Base-by-base conservation (phyloP, 2,888 invertebrate genomes). In the Chironomus tentans region DNA sequence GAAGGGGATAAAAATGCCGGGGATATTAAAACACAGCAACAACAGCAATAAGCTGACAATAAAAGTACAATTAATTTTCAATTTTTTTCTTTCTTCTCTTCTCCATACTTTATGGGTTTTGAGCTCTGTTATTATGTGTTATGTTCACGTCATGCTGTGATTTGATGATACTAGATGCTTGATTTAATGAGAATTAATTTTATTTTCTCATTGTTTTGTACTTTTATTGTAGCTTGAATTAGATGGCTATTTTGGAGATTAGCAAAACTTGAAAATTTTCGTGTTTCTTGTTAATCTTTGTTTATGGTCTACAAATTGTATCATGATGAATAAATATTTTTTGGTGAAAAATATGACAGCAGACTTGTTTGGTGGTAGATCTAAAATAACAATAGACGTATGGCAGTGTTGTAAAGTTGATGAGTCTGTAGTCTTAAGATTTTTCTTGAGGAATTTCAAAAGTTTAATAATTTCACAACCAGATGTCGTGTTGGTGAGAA, bases 1-100 rank as follows among this genome's bases (percentile, higher is more conserved):
- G 38, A 38, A 38, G 38, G 38, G 5, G 38, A 38, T 38, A 38
- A 38, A 38, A 38, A 38, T 38, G 38, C 38, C 38, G 15, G 56
- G 18, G 56, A 18, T n/a, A 56, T 56, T n/a, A 56, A n/a, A 18
- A 5, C 15, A 56, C 18, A 18, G 18, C 15, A 56, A 56, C 56
- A 56, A 56, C 56, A 15, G 15, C 56, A 18, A 56, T 56, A 18
- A 15, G 56, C 18, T 56, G 56, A 15, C 56, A 56, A 56, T 56
- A 56, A 56, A 56, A 56, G 7, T 56, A 22, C 65, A 65, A 65
- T 65, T 65, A 65, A 65, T 65, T 65, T 65, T 65, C 65, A 65
- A 65, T 65, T 65, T 56, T 56, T 56, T 56, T n/a, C n/a, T 18
- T 56, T 4, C 15, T 13, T 15, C 2, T 50, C 6, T 56, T 56